Conservation (phyloP, 2,797 vertebrate species). For the Loriculus beryllinus region DNA sequence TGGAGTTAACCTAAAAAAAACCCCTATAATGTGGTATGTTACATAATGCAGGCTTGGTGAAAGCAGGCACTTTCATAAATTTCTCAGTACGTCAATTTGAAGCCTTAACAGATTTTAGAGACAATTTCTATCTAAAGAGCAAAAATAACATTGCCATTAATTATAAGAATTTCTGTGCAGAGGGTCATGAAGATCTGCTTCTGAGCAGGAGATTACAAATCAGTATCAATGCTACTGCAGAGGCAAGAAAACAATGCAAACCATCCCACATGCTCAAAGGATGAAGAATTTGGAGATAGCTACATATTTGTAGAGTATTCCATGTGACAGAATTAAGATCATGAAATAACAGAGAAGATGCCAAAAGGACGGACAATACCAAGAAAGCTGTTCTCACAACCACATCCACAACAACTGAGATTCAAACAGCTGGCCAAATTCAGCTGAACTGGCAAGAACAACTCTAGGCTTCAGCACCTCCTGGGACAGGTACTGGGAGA, state of each 20-base stretch:
- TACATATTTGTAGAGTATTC: background rate
- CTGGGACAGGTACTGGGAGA: background rate
- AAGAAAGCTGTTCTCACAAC: background rate
- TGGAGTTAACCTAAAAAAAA: background rate
- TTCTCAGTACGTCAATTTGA: background rate
- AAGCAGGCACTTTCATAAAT: background rate
- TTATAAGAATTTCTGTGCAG: background rate
- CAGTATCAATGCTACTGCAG: background rate
- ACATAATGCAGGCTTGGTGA: background rate
- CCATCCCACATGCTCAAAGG: background rate
- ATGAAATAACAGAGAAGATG: background rate
- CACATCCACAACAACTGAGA: background rate
- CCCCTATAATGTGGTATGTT: rapidly evolving
- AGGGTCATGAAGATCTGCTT: slow-evolving; percentile 20
- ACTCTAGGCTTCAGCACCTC: background rate
- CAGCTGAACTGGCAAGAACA: background rate
- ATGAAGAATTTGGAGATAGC: background rate
- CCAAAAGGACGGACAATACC: background rate
- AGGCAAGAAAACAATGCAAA: background rate
- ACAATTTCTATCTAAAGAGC: background rate
- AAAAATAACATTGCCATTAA: background rate
- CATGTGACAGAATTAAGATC: background rate
- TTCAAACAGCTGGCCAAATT: background rate
- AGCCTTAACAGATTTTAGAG: slow-evolving; percentile 6
- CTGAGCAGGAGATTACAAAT: background rate